Evolutionary conservation across 1,140 invertebrate species (phyloP).

Genomic region (Saccostrea echinata): DNA sequence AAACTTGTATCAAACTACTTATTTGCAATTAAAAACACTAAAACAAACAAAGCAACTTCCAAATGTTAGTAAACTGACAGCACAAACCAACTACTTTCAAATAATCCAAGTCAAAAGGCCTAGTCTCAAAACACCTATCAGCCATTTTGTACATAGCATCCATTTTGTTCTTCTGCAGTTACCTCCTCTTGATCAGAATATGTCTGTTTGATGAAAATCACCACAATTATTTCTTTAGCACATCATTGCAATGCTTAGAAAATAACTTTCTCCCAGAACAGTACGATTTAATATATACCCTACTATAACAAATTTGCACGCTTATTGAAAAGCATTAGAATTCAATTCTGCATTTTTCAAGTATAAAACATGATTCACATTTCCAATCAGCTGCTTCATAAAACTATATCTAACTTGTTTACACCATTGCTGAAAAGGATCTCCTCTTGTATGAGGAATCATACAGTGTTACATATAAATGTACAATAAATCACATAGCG

Average conservation of each 20-base stretch:
- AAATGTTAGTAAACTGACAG: neutral
- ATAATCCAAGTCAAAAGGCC: neutral
- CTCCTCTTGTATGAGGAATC: too few relatives aligned
- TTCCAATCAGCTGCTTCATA: too few relatives aligned
- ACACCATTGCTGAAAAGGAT: too few relatives aligned
- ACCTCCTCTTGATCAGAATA: neutral
- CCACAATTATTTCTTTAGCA: neutral
- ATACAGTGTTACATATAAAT: too few relatives aligned
- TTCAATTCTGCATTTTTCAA: too few relatives aligned
- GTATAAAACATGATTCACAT: too few relatives aligned
- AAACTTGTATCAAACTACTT: neutral
- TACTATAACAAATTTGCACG: neutral
- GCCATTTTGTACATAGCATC: conserved; percentile 8
- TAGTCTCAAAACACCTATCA: neutral
- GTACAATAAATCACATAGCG: too few relatives aligned
- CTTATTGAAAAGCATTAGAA: neutral
- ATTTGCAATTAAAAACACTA: neutral
- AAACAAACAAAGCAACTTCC: neutral
- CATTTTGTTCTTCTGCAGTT: neutral
- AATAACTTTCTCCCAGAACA: neutral
- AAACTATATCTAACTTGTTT: too few relatives aligned
- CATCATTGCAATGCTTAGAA: neutral
- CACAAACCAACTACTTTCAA: neutral
- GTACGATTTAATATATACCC: neutral
- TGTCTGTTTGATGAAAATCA: neutral